Conservation (phyloP, 2,888 invertebrate genomes). For the Andrena marginata region DNA sequence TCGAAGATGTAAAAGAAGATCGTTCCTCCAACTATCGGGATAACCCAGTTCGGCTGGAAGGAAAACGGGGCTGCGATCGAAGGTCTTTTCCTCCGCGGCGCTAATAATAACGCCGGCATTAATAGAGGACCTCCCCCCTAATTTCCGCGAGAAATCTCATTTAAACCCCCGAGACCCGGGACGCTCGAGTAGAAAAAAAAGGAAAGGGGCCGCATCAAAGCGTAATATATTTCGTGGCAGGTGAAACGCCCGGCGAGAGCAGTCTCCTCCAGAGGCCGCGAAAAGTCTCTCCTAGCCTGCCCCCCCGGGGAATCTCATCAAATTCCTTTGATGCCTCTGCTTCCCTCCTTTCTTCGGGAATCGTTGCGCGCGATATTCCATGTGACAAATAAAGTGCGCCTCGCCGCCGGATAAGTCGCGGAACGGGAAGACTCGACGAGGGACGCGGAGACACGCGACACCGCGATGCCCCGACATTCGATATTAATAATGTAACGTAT, state of each 20-base stretch:
- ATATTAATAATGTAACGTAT: conserved; percentile 58
- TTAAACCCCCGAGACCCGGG: conserved; percentile 1
- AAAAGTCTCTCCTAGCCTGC: too few species aligned
- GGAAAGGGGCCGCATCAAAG: background rate
- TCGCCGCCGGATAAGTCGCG: conserved; percentile 1
- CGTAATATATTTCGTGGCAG: too few species aligned
- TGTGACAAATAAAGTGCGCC: conserved; percentile 17
- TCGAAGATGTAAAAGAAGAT: conserved; percentile 18
- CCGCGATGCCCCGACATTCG: conserved; percentile 41
- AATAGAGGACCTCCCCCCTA: background rate
- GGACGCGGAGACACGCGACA: conserved; percentile 33
- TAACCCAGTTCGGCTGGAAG: background rate
- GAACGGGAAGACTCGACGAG: background rate
- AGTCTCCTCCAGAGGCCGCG: too few species aligned
- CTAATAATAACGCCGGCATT: conserved; percentile 5
- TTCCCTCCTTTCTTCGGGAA: background rate
- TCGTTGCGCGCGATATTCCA: conserved; percentile 19
- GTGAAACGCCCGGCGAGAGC: too few species aligned
- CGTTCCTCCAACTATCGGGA: conserved; percentile 1
- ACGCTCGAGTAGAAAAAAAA: background rate
- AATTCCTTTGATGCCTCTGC: background rate
- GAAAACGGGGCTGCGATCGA: conserved; percentile 8
- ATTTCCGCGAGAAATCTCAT: background rate
- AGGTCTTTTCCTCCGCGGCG: background rate
- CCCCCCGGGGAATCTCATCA: conserved; percentile 19